Conservation (phyloP, 2,797 vertebrate species). For the Chloroceryle inda region DNA sequence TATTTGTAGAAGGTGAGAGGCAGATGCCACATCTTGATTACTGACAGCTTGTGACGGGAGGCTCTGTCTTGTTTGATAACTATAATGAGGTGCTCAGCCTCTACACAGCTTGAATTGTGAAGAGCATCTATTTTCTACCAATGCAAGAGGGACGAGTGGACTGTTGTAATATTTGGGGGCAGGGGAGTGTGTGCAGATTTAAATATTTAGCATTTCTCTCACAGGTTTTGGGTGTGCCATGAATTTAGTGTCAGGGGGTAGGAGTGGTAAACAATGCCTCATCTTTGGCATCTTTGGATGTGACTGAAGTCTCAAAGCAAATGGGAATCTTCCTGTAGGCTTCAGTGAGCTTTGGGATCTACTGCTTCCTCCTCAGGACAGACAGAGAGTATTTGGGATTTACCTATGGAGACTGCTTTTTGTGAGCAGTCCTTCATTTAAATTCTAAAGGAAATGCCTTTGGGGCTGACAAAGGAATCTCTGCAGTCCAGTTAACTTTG, state of each 20-base stretch:
- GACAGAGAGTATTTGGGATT: not conserved
- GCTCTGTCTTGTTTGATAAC: not conserved
- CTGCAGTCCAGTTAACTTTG: not conserved
- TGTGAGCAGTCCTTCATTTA: not conserved
- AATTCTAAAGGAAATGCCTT: not conserved
- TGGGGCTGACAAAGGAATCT: not conserved
- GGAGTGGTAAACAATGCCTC: not conserved
- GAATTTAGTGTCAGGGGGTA: not conserved
- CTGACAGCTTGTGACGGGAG: not conserved
- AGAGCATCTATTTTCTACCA: not conserved
- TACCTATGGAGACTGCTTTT: not conserved
- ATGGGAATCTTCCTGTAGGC: not conserved
- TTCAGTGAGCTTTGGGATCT: not conserved
- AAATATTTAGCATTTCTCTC: constrained; percentile 6
- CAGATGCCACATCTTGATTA: not conserved
- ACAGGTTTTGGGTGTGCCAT: not conserved
- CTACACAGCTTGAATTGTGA: not conserved
- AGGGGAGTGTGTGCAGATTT: fast-evolving
- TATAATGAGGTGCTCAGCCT: not conserved
- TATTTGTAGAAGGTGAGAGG: constrained; percentile 87
- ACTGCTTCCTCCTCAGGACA: not conserved
- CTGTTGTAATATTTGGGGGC: not conserved
- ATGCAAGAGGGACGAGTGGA: not conserved
- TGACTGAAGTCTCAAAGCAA: not conserved
- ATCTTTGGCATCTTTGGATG: not conserved